Conservation (phyloP, 2,888 invertebrate genomes). For the Eumacrocentrus americanus region DNA sequence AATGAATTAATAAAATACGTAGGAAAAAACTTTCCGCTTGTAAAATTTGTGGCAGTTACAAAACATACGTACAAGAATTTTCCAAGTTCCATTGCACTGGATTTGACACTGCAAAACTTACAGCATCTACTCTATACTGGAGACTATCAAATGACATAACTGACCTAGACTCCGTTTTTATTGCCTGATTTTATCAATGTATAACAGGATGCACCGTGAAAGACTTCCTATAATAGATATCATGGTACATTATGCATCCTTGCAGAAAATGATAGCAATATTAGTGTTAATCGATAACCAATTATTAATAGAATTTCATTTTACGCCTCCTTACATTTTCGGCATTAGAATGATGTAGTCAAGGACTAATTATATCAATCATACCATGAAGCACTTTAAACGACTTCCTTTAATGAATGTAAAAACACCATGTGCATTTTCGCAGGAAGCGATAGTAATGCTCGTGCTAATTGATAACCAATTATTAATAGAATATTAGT, state of each 20-base stretch:
- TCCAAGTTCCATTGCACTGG: neutral
- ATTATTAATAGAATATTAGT: neutral
- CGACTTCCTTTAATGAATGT: neutral
- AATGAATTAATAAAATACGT: neutral
- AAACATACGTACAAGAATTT: neutral
- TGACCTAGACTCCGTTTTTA: neutral
- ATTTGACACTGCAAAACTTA: neutral
- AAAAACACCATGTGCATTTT: conserved; percentile 15
- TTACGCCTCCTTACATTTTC: neutral
- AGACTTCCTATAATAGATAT: conserved; percentile 1
- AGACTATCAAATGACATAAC: neutral
- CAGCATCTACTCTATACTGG: too few relatives aligned
- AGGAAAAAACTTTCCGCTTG: neutral
- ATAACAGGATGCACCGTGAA: conserved; percentile 16
- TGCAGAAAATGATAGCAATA: neutral
- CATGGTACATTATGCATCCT: conserved; percentile 17
- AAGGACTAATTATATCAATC: neutral
- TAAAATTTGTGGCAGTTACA: neutral
- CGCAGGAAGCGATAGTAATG: neutral
- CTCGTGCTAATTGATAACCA: neutral
- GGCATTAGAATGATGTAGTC: too few relatives aligned
- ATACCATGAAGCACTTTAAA: conserved; percentile 12
- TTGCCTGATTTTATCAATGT: neutral
- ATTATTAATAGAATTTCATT: neutral
- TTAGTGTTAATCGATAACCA: neutral